Base-by-base conservation (phyloP, 2,797 vertebrate genomes). In the Coccyzus lansbergi region DNA sequence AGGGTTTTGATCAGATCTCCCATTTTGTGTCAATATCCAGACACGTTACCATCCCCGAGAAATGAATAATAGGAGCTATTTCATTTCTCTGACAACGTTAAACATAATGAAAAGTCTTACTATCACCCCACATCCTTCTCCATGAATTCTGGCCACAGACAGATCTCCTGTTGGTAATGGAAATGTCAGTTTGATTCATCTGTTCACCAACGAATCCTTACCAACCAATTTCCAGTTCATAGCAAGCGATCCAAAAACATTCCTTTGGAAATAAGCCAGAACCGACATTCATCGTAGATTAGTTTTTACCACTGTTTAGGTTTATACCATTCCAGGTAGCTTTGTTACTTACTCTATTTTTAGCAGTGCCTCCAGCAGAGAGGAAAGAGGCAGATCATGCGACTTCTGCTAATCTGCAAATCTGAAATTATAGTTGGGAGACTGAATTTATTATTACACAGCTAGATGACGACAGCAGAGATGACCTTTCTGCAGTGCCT, bases 171-270 rank as follows among this genome's bases (percentile, higher is more conserved):
- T 18, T 63, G 93, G 94, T 96, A 97, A 97, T 96, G 95, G 95
- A 97, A 97, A 96, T n/a, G 92, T 97, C 97, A 96, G 19, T 88
- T 94, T 97, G 97, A 98, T 97, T 97, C 97, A 96, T 95, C 85
- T 92, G 33, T 89, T 95, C 93, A 31, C 93, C 25, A 89, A 14
- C n/a, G 13, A 92, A 74, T 76, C 77, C 28, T 60, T 31, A 15
- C 91, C 95, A 88, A 96, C 94, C 77, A 38, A 91, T 94, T 94
- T 95, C 92, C 78, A 92, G 74, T 28, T 65, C 65, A n/a, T 2
- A 83, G 34, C 70, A 22, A 34, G 25, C 33, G 15, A 48, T 51
- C 82, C 91, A 90, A 87, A 94, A 90, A 52, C 70, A 85, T 36
- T 91, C 67, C 52, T 86, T 72, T 92, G 93, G 84, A 86, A 85